These are phyloP conservation scores for Trogon melanurus DNA, from an alignment of 2,113 vertebrate genomes.

Conservation along the genomic window DNA sequence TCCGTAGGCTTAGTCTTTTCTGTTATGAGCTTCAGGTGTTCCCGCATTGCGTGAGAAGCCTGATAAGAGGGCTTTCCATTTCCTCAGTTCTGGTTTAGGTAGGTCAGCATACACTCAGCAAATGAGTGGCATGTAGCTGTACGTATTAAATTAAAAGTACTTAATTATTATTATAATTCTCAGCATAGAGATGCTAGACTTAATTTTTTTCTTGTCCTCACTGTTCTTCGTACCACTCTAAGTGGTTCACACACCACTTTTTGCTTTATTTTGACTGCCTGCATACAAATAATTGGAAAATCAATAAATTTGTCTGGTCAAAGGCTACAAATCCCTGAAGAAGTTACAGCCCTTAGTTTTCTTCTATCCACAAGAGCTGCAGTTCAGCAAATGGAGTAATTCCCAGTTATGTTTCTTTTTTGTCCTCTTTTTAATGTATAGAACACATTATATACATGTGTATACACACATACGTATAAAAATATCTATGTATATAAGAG, in stretches of 20 bases:
- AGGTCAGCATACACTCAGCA: neutral
- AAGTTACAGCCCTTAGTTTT: neutral
- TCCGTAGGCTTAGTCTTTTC: neutral
- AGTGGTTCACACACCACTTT: rapidly evolving
- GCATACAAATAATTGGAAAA: neutral
- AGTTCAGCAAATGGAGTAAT: neutral
- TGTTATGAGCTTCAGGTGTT: neutral
- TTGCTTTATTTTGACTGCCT: neutral
- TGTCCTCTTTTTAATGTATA: neutral
- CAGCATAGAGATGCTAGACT: neutral
- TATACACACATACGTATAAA: rapidly evolving
- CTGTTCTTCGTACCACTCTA: neutral
- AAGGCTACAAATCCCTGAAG: neutral
- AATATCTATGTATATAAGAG: neutral
- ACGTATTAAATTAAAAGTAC: neutral
- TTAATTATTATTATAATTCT: neutral
- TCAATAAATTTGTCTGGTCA: neutral
- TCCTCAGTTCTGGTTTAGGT: neutral
- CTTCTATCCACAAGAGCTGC: neutral
- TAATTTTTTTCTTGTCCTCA: neutral
- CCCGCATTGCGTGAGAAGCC: neutral
- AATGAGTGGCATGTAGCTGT: neutral
- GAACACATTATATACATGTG: neutral
- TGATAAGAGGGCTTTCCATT: neutral
- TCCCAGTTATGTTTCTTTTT: neutral